A percentile compares a stretch with the other conserved stretches of the same genome.
Evolutionary conservation across 1,140 invertebrate genomes (phyloP).

Genomic region (Drosophila funebris): DNA sequence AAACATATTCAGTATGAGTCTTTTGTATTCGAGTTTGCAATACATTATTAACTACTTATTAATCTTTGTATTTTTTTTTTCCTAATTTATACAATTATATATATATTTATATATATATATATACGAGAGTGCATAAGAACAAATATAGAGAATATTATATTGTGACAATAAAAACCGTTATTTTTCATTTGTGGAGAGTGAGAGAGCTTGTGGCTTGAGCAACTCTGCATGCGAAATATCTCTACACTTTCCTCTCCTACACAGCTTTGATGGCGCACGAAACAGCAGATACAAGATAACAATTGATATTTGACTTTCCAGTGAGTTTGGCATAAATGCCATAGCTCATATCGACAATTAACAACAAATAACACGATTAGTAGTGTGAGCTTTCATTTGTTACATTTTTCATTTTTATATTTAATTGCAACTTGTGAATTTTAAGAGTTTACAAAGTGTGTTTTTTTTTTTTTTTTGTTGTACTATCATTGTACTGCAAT

Average conservation of each 20-base stretch:
- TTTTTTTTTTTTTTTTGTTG: background rate
- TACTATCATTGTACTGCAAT: background rate
- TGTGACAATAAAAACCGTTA: constrained; percentile 11
- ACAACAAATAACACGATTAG: too few species aligned
- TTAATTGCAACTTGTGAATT: background rate
- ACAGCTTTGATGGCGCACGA: too few species aligned
- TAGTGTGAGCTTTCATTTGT: too few species aligned
- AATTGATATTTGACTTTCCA: too few species aligned
- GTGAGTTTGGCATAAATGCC: too few species aligned
- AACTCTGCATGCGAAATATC: too few species aligned
- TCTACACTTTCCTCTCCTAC: too few species aligned
- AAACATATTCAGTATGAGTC: constrained; percentile 83
- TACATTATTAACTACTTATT: constrained; percentile 56
- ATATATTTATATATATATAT: constrained; percentile 21
- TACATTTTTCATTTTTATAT: background rate
- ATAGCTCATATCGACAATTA: too few species aligned
- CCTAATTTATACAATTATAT: constrained; percentile 49
- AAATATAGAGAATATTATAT: constrained; percentile 39
- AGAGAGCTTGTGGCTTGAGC: too few species aligned
- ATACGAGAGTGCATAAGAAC: constrained; percentile 30
- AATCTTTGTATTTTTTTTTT: constrained; percentile 33
- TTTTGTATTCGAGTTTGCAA: constrained; percentile 55
- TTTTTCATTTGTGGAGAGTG: background rate
- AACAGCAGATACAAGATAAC: too few species aligned
- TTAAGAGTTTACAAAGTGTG: background rate